Conservation (phyloP, 2,888 invertebrate genomes). For the Steinernema carpocapsae region DNA sequence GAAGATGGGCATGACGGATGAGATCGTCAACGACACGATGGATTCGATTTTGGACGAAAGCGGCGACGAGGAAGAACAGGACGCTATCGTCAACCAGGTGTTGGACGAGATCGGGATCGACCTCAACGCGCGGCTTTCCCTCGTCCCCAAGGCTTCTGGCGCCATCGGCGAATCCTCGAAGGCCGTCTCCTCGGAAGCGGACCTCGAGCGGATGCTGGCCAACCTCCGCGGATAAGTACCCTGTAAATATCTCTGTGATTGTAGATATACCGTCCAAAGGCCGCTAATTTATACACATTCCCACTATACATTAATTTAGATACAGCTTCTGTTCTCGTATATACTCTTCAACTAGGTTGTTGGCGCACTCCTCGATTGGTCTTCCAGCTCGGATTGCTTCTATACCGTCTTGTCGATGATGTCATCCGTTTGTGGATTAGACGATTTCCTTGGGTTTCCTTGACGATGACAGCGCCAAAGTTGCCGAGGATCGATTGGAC, state of each 20-base stretch:
- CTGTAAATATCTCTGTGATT: conserved; percentile 25
- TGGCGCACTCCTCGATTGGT: conserved; percentile 70
- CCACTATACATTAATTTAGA: conserved; percentile 17
- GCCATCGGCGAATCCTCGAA: conserved; percentile 16
- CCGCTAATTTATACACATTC: conserved; percentile 14
- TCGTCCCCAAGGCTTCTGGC: background rate
- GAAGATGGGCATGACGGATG: conserved; percentile 93
- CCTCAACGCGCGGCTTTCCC: conserved; percentile 74
- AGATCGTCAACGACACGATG: conserved; percentile 82
- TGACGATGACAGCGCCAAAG: conserved; percentile 56
- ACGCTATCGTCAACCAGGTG: conserved; percentile 85
- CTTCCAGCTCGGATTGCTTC: conserved; percentile 51
- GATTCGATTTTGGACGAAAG: conserved; percentile 87
- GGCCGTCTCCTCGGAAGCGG: conserved; percentile 38
- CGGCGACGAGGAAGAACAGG: conserved; percentile 87
- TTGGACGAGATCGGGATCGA: conserved; percentile 97
- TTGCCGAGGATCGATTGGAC: conserved; percentile 51
- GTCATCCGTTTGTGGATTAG: conserved; percentile 20
- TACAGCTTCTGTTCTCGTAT: conserved; percentile 70
- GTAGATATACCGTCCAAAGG: background rate
- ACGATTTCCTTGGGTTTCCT: conserved; percentile 46
- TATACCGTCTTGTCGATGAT: conserved; percentile 73
- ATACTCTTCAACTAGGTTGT: conserved; percentile 71
- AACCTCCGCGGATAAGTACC: conserved; percentile 37
- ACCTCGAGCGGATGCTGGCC: conserved; percentile 46